phyloP scores from a whole-genome alignment of 2,113 vertebrate genomes.

The Baryphthengus martii region DNA sequence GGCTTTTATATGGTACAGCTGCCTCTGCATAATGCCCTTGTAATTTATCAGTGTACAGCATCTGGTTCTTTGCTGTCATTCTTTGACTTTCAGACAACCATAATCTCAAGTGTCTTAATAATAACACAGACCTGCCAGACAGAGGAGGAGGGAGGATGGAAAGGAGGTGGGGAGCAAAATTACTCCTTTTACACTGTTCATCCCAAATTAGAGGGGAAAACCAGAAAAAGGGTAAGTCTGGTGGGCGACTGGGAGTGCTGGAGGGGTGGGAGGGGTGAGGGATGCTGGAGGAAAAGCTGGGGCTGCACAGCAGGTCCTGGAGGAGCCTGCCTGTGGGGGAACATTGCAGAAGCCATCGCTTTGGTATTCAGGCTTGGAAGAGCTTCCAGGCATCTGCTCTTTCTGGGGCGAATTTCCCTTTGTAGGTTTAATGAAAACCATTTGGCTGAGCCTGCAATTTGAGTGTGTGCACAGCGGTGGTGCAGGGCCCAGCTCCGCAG shows the following conservation, averaged over 20 bases:
- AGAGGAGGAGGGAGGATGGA: background rate
- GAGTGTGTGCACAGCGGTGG: fast-evolving
- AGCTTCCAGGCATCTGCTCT: background rate
- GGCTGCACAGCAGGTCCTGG: background rate
- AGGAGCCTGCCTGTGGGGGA: background rate
- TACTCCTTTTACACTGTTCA: constrained; percentile 14
- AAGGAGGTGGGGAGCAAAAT: background rate
- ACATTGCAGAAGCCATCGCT: background rate
- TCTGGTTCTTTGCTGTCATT: constrained; percentile 66
- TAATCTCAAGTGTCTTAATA: constrained; percentile 72
- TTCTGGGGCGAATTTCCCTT: background rate
- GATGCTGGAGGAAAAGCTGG: background rate
- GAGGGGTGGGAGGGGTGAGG: background rate
- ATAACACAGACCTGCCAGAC: constrained; percentile 67
- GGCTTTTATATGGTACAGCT: constrained; percentile 63
- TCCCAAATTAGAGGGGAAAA: constrained; percentile 2
- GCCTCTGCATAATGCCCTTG: constrained; percentile 63
- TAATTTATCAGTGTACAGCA: constrained; percentile 67
- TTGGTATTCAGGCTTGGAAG: background rate
- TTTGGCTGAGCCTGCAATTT: background rate
- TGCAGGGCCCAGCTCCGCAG: background rate
- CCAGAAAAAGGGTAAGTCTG: background rate
- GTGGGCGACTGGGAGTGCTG: background rate
- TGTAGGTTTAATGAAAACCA: background rate
- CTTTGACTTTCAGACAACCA: constrained; percentile 61